Evolutionary conservation across 1,140 invertebrate species (phyloP), one percentile per base, ranked within the genome.

Genomic region (Tetramorium parvispinum): DNA sequence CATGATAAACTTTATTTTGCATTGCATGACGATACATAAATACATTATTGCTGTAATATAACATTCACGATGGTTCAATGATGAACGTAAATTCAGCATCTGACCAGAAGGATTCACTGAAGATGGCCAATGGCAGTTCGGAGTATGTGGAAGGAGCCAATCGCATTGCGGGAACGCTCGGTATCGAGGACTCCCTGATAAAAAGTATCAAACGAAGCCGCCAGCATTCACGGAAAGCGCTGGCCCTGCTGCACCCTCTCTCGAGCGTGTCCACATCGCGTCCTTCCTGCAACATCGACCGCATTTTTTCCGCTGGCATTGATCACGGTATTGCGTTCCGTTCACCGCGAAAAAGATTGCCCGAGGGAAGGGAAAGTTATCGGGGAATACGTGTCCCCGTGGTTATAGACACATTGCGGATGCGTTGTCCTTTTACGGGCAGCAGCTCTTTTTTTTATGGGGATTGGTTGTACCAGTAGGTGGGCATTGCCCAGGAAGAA

Each of bases 201-300:
- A 93, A 93, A 93, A 93, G 83, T 91, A 92, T 93, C 92, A 93
- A 93, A 93, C 90, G 90, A 89, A 83, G 91, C 92, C 92, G 93
- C 89, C 86, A 66, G 85, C 91, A 88, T 92, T 92, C 91, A 92
- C 83, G 91, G 91, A 92, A 92, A 92, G 87, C 89, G 79, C 57
- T 86, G 90, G 68, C 77, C 76, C 89, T 88, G 71, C 79, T 88
- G 88, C 88, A 91, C 89, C 89, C 89, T 88, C 89, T 85, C 83
- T 90, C 86, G 73, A 88, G 76, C 89, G 86, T 91, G 86, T 90
- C 88, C 86, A 90, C 81, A 78, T 86, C 68, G 86, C 86, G 82
- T 91, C 90, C 83, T 91, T 90, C 82, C 83, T 91, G 88, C 89
- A 85, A 88, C 89, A 89, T 91, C 91, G 91, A 90, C 86, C 89